These are phyloP conservation scores for Zaprionus lineosus DNA, from an alignment of 2,888 invertebrate species.

Conservation along the genomic window DNA sequence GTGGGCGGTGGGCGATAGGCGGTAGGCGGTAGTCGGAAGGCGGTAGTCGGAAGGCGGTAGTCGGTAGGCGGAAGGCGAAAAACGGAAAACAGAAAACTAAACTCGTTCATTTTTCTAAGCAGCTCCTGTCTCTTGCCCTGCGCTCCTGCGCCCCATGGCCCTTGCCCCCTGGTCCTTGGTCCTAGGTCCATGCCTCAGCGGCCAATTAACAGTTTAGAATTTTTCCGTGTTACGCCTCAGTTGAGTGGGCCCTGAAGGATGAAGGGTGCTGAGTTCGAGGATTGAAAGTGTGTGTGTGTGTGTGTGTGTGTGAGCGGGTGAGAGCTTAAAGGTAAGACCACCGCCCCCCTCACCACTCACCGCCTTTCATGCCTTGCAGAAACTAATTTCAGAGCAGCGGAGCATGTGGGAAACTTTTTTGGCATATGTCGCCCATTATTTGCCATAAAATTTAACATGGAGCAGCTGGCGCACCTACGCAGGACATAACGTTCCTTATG, in stretches of 20 bases:
- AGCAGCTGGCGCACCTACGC: constrained; percentile 47
- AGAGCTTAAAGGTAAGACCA: constrained; percentile 5
- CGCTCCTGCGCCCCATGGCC: too few species aligned
- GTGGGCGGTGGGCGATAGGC: constrained; percentile 41
- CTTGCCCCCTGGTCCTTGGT: too few species aligned
- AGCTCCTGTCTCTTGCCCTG: too few species aligned
- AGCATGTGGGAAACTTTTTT: constrained; percentile 68
- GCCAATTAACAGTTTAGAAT: constrained; percentile 72
- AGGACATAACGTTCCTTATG: constrained; percentile 20
- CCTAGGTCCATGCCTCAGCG: constrained; percentile 32
- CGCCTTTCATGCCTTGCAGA: constrained; percentile 52
- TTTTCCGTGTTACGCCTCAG: constrained; percentile 24
- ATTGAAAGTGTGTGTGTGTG: background rate
- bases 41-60: constrained; percentile 17
- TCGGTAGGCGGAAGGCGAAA: constrained; percentile 42
- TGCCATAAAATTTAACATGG: constrained; percentile 68
- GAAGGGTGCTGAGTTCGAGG: background rate
- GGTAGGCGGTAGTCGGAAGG: constrained; percentile 23
- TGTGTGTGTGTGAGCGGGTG: background rate
- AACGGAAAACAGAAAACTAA: constrained; percentile 23
- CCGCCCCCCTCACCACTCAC: too few species aligned
- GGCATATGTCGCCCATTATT: constrained; percentile 75
- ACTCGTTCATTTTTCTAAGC: constrained; percentile 8
- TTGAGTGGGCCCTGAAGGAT: background rate
- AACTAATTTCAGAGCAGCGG: constrained; percentile 68